Base-by-base conservation (phyloP, 2,888 invertebrate genomes). In the Stegana nigrithorax region DNA sequence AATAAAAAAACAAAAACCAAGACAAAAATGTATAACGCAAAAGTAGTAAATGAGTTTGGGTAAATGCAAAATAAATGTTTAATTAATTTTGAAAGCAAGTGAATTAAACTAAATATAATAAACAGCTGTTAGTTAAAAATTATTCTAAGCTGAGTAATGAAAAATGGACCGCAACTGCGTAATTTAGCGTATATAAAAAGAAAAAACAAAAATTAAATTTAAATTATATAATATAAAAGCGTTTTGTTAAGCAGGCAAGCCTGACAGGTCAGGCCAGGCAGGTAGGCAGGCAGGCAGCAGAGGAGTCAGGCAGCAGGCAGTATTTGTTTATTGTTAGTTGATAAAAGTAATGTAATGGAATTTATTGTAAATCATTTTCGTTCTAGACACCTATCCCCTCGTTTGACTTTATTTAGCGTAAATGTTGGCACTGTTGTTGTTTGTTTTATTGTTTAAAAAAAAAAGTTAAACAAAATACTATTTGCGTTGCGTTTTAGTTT, bases 1-100 rank as follows among this genome's bases (percentile, higher is more conserved):
- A 50, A 23, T 14, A 50, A 50, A 50, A n/a, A n/a, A n/a, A n/a
- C n/a, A n/a, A n/a, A n/a, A n/a, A 2, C 4, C 19, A 45, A 45
- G 23, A 45, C 17, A 45, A 23, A 45, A 23, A 50, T n/a, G n/a
- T 47, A 47, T n/a, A n/a, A n/a, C n/a, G 47, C 23, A n/a, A 50
- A 26, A 26, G 50, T 50, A 50, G 50, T n/a, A 2, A 50, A 50
- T 25, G 23, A 45, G 25, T 25, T 50, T 26, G 10, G 12, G n/a
- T n/a, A n/a, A n/a, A 21, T 12, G 25, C 23, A n/a, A 23, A 23
- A 23, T 23, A 21, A 23, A 47, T 47, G 47, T 47, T 12, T 10
- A 47, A 23, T 29, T 42, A 42, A 42, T n/a, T n/a, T n/a, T n/a
- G n/a, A n/a, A 42, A 42, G 42, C 0, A 42, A 12, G n/a, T 12